phyloP scores from a whole-genome alignment of 1,140 invertebrate genomes.

The Rhyacophila brunnea region DNA sequence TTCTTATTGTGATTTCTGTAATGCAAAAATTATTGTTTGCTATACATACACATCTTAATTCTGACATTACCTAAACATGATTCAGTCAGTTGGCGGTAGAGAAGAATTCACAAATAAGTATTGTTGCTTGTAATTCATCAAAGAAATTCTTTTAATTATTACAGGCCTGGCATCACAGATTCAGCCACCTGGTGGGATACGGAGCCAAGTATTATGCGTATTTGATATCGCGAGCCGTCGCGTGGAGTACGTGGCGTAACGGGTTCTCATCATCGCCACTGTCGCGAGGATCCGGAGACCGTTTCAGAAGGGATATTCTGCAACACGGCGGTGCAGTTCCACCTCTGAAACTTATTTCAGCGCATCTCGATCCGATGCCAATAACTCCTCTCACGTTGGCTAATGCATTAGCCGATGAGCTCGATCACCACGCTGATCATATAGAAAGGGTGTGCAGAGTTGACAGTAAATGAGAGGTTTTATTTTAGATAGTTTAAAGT shows the following conservation, averaged over 20 bases:
- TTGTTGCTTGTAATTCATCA: too few species aligned
- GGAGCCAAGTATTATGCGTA: conserved; percentile 99
- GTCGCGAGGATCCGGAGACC: conserved; percentile 70
- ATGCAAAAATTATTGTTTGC: too few species aligned
- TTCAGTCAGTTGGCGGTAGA: too few species aligned
- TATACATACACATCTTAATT: too few species aligned
- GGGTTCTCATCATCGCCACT: conserved; percentile 86
- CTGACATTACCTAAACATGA: too few species aligned
- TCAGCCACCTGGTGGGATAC: conserved; percentile 96
- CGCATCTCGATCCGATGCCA: conserved; percentile 43
- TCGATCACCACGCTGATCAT: conserved; percentile 49
- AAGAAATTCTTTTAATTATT: conserved; percentile 25
- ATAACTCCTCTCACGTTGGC: conserved; percentile 47
- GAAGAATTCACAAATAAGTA: too few species aligned
- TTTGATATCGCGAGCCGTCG: conserved; percentile 89
- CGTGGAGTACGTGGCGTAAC: conserved; percentile 90
- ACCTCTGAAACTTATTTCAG: conserved; percentile 43
- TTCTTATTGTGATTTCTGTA: too few species aligned
- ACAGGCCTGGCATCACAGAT: conserved; percentile 92
- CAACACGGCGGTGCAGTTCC: conserved; percentile 87
- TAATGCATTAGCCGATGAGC: conserved; percentile 46
- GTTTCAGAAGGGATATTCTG: conserved; percentile 75
- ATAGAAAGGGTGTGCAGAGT: conserved; percentile 44
- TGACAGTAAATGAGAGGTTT: conserved; percentile 38
- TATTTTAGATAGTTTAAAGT: too few species aligned